Evolutionary conservation across 2,888 invertebrate species (phyloP).

Genomic region (Stratiomys singularior): DNA sequence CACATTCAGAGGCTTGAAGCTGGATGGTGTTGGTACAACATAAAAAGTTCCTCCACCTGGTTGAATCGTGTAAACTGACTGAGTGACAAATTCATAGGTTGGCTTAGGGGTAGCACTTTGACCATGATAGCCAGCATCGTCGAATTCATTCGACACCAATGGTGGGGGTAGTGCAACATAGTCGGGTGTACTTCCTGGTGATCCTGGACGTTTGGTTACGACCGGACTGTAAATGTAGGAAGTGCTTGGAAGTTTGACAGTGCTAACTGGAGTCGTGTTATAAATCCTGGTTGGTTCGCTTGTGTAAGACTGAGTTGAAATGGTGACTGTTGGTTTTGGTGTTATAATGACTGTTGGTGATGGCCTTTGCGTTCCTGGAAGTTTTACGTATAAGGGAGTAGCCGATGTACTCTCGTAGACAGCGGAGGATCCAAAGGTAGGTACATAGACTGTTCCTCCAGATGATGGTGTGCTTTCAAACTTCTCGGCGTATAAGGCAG

Average conservation of each 20-base stretch:
- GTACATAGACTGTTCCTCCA: slow-evolving; percentile 65
- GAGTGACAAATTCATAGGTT: slow-evolving; percentile 50
- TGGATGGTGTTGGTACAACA: slow-evolving; percentile 60
- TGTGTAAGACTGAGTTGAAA: slow-evolving; percentile 56
- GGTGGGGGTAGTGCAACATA: slow-evolving; percentile 56
- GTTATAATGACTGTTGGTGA: slow-evolving; percentile 75
- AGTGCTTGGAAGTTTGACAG: slow-evolving; percentile 63
- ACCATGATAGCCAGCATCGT: slow-evolving; percentile 65
- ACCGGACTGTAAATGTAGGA: slow-evolving; percentile 64
- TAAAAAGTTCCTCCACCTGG: slow-evolving; percentile 62
- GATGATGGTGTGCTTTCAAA: slow-evolving; percentile 64
- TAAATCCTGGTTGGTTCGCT: slow-evolving; percentile 53
- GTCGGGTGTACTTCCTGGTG: slow-evolving; percentile 52
- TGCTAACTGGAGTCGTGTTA: slow-evolving; percentile 50
- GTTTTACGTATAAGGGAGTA: slow-evolving; percentile 54
- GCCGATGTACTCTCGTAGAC: slow-evolving; percentile 61
- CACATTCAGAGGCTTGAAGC: slow-evolving; percentile 61
- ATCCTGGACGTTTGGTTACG: slow-evolving; percentile 58
- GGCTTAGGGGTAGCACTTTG: slow-evolving; percentile 53
- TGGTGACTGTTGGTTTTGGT: slow-evolving; percentile 71
- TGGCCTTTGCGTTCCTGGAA: slow-evolving; percentile 67
- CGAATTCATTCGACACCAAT: slow-evolving; percentile 62
- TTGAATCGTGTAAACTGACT: slow-evolving; percentile 59
- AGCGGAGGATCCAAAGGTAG: slow-evolving; percentile 71
- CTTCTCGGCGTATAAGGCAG: slow-evolving; percentile 53